Conservation (phyloP, 53 echinoderm and acorn worm species). For the Stichopus horrens region DNA sequence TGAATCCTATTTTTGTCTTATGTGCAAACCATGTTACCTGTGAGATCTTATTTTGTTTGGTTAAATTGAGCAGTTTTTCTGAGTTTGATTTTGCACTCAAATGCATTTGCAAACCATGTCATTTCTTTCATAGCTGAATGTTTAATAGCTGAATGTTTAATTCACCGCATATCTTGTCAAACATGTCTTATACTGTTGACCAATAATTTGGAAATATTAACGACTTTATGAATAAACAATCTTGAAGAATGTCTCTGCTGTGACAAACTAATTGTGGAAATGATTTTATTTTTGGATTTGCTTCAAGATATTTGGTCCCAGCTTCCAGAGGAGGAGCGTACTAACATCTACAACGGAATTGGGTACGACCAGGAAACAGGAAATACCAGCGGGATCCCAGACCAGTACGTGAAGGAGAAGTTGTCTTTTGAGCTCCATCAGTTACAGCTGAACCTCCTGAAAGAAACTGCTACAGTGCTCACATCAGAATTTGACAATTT, state of each 20-base stretch:
- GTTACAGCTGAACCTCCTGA: constrained; percentile 72
- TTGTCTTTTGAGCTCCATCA: constrained; percentile 80
- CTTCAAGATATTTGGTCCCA: constrained; percentile 76
- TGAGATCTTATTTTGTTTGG: too few species aligned
- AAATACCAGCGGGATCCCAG: constrained; percentile 33
- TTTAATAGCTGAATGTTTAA: too few species aligned
- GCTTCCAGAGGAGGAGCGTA: constrained; percentile 80
- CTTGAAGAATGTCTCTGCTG: not conserved
- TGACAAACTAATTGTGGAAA: not conserved
- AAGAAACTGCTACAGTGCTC: constrained; percentile 63
- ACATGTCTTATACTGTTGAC: too few species aligned
- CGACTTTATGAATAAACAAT: not conserved
- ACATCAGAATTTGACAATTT: constrained; percentile 79
- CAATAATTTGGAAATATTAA: not conserved
- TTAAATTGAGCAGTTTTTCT: too few species aligned
- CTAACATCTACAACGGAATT: constrained; percentile 72
- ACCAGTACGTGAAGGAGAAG: constrained; percentile 82
- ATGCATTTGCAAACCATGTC: too few species aligned
- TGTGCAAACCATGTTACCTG: too few species aligned
- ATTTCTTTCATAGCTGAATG: too few species aligned
- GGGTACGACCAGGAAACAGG: constrained; percentile 56
- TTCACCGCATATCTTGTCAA: too few species aligned
- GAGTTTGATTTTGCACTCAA: too few species aligned
- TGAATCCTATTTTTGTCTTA: too few species aligned
- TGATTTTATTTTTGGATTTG: not conserved